These are phyloP conservation scores for Meleagris gallopavo DNA, from an alignment of 2,113 vertebrate species.

Conservation along the genomic window DNA sequence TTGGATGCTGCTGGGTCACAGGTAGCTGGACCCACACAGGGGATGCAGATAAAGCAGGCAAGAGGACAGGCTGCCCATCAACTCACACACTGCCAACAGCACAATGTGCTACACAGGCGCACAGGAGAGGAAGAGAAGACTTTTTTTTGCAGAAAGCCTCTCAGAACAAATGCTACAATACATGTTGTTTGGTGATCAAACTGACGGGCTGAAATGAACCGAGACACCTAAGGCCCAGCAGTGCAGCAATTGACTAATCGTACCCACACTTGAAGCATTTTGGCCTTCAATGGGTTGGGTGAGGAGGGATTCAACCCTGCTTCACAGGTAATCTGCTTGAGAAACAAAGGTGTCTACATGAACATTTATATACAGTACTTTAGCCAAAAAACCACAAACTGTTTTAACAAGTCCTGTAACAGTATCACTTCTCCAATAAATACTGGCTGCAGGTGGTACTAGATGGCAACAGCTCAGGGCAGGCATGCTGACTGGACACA, in stretches of 20 bases:
- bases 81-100: rapidly evolving
- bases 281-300: not conserved
- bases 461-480: not conserved
- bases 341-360: not conserved
- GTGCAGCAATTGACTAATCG: not conserved
- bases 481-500: not conserved
- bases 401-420: not conserved
- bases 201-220: not conserved
- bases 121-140: not conserved
- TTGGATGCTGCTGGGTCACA: rapidly evolving
- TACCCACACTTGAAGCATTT: not conserved
- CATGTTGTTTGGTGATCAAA: not conserved
- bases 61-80: not conserved
- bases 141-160: not conserved
- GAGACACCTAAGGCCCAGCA: not conserved
- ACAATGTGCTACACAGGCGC: not conserved
- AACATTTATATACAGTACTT: not conserved
- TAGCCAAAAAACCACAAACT: not conserved
- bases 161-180: not conserved
- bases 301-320: not conserved
- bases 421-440: not conserved
- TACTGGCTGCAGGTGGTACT: not conserved
- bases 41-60: not conserved
- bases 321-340: not conserved
- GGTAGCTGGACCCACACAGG: not conserved